Evolutionary conservation across 2,797 vertebrate species (phyloP).

Genomic region (Amphiprion clarkii): DNA sequence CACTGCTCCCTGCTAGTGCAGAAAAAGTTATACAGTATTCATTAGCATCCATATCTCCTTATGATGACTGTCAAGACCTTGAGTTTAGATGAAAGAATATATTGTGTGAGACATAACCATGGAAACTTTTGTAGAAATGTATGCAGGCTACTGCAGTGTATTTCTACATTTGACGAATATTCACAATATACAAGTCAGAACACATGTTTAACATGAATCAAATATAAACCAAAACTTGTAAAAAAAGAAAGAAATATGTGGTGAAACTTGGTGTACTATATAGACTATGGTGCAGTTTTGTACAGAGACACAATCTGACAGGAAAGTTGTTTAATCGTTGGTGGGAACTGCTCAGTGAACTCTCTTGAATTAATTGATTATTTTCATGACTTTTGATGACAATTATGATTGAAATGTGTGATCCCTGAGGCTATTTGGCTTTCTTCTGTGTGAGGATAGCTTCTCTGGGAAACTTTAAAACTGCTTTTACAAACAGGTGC

Average conservation of each 20-base stretch:
- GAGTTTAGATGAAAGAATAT: not conserved
- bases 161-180: not conserved
- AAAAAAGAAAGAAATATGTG: not conserved
- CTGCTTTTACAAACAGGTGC: not conserved
- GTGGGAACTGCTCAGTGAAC: no score
- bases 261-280: no score
- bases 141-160: not conserved
- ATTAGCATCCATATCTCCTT: not conserved
- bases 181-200: not conserved
- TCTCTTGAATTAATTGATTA: not conserved
- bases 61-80: not conserved
- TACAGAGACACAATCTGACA: no score
- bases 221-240: not conserved
- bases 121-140: not conserved
- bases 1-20: not conserved
- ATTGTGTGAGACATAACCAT: not conserved
- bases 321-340: no score
- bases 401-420: not conserved
- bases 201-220: not conserved
- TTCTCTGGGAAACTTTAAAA: not conserved
- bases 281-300: no score
- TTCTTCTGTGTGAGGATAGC: not conserved
- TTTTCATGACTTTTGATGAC: not conserved
- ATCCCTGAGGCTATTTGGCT: not conserved
- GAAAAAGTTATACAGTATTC: not conserved